Evolutionary conservation across 2,888 invertebrate genomes (phyloP).

Genomic region (Lasioglossum leucozonium): DNA sequence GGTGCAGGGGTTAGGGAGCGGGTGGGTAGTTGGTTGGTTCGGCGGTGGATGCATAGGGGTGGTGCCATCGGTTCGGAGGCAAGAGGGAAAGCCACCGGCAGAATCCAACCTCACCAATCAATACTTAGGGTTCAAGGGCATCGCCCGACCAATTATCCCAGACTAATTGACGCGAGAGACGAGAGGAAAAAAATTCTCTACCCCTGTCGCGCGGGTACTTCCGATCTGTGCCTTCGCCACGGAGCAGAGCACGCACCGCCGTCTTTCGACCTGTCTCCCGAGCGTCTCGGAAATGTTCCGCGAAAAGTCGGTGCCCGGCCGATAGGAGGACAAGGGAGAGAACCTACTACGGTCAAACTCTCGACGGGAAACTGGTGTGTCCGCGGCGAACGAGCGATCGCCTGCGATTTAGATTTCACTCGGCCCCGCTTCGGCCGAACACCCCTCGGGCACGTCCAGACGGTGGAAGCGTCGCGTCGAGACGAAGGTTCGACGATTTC

Average conservation of each 20-base stretch:
- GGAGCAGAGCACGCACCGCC: no score
- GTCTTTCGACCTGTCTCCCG: neutral
- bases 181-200: slow-evolving; percentile 65
- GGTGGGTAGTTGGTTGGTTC: slow-evolving; percentile 70
- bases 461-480: neutral
- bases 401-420: slow-evolving; percentile 12
- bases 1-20: slow-evolving; percentile 64
- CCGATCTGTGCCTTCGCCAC: slow-evolving; percentile 31
- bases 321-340: neutral
- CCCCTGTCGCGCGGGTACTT: slow-evolving; percentile 31
- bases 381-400: neutral
- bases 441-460: neutral
- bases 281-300: neutral
- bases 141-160: slow-evolving; percentile 84
- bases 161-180: slow-evolving; percentile 81
- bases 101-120: slow-evolving; percentile 83
- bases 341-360: neutral
- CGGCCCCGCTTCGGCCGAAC: neutral
- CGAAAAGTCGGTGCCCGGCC: neutral
- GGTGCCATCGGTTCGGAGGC: slow-evolving; percentile 75
- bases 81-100: slow-evolving; percentile 78
- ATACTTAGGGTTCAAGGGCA: slow-evolving; percentile 85
- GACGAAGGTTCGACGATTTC: slow-evolving; percentile 2
- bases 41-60: slow-evolving; percentile 74
- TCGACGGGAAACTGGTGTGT: neutral